Evolutionary conservation across 53 echinoderm and acorn worm genomes (phyloP), one percentile per base, ranked within the genome.

Genomic region (Arbacia lixula): DNA sequence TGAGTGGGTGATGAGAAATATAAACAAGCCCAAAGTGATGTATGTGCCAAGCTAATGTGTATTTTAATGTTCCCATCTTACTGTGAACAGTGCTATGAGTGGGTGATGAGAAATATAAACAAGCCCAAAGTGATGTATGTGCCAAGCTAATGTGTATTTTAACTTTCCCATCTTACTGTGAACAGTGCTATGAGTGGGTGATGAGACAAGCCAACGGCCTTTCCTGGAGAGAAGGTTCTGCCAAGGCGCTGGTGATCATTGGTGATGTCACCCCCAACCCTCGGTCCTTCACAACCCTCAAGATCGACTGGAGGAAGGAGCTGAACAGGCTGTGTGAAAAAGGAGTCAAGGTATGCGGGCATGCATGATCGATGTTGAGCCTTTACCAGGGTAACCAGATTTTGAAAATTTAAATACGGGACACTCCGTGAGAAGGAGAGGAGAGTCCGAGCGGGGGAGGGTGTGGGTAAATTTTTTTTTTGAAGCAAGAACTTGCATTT

Each of bases 141-240:
- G 94, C 94, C 9, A 88, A 91, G 73, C 17, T 17, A 12, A 12
- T 50, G 11, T 50, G 11, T 12, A 50, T 50, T 50, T 17, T 12
- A 50, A 50, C 51, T 12, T 12, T 50, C 17, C 17, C 11, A 50
- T 50, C 17, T 17, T 50, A n/a, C 25, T 27, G 12, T 28, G 38
- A 79, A 6, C 74, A 91, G 94, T 94, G 94, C 36, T 94, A 94
- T 74, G 94, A 94, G 55, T 94, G 91, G 91, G 91, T 91, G 19
- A 55, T 94, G 77, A 83, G 71, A 29, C 88, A 91, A 34, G 91
- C 94, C 16, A 91, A 94, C 38, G 83, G 77, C 19, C 61, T 94
- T 19, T 83, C 86, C 19, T 94, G 94, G 94, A 29, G 82, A 31
- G 82, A 81, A 72, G 92, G 90, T 32, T 84, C 94, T 40, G 94